Base-by-base conservation (phyloP, 2,113 vertebrate genomes). In the Paradoxurus hermaphroditus region DNA sequence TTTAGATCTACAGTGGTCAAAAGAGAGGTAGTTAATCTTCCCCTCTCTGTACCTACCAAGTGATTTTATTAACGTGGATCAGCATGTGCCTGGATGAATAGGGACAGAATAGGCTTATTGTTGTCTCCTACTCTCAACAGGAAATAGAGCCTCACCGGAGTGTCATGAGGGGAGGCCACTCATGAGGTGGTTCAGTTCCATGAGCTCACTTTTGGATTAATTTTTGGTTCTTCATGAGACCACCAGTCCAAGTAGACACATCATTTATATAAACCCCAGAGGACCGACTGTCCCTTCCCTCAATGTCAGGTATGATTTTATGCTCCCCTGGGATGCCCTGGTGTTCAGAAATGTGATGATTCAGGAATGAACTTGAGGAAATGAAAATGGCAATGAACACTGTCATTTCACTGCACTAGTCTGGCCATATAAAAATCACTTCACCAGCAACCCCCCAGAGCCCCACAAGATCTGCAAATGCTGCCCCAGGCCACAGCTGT, bases 321-420 rank as follows among this genome's bases (percentile, higher is more conserved):
- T 94, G 53, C 65, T 67, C 11, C 27, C 16, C 39, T 8, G 49
- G 46, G n/a, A 82, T 34, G 1, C 34, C 79, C 63, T 92, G 84
- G 68, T 83, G 79, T 68, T 91, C 51, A 83, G 25, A 78, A 53
- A 72, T 49, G 23, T 75, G 83, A 90, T 65, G 13, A 82, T 65
- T 95, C 53, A 95, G 92, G 96, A 94, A 96, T 25, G 15, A 94
- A 92, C 77, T 51, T 56, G 77, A 88, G 39, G 65, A 90, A 89
- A 93, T 19, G 53, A 91, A 91, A 96, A 49, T 53, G 44, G 16
- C 44, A 56, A 62, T 84, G 25, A 53, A 49, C 18, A 29, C 16
- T 51, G 49, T 36, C 75, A 77, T 68, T 63, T 85, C 68, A 62
- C 31, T 70, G 70, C 13, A 53, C 39, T 41, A 13, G 72, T 84